Evolutionary conservation across 2,888 invertebrate species (phyloP).

Genomic region (Anthophora plumipes): DNA sequence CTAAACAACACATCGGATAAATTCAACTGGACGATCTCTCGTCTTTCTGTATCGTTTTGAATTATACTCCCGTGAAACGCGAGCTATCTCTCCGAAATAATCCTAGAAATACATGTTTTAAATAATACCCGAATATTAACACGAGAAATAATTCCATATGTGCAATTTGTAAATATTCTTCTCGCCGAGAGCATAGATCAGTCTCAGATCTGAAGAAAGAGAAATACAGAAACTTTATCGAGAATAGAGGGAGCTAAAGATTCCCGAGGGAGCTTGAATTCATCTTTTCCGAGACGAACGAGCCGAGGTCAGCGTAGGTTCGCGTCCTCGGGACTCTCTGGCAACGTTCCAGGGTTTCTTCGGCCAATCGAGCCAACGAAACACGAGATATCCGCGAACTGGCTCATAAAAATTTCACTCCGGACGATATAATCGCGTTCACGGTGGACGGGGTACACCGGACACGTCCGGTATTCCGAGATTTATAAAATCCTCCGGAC

Average conservation of each 20-base stretch:
- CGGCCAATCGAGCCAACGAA: constrained; percentile 63
- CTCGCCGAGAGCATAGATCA: no score
- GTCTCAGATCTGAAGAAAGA: neutral
- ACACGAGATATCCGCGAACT: constrained; percentile 41
- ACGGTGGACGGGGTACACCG: constrained; percentile 5
- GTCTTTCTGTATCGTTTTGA: neutral
- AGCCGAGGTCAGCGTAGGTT: constrained; percentile 74
- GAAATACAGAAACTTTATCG: constrained; percentile 11
- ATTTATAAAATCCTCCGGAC: constrained; percentile 32
- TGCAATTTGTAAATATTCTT: no score
- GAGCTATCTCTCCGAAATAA: no score
- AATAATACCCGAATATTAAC: no score
- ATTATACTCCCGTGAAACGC: no score
- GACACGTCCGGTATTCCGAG: constrained; percentile 15
- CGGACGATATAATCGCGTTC: constrained; percentile 56
- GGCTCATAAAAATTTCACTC: constrained; percentile 43
- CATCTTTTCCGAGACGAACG: constrained; percentile 58
- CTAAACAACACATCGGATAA: neutral
- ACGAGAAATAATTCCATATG: no score
- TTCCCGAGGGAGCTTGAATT: constrained; percentile 60
- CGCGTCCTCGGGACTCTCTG: constrained; percentile 64
- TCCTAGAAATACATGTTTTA: no score
- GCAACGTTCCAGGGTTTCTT: constrained; percentile 71
- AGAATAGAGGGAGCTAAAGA: constrained; percentile 17
- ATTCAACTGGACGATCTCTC: neutral